Conservation (phyloP, 1,140 invertebrate species). For the Kradibia gibbosae region DNA sequence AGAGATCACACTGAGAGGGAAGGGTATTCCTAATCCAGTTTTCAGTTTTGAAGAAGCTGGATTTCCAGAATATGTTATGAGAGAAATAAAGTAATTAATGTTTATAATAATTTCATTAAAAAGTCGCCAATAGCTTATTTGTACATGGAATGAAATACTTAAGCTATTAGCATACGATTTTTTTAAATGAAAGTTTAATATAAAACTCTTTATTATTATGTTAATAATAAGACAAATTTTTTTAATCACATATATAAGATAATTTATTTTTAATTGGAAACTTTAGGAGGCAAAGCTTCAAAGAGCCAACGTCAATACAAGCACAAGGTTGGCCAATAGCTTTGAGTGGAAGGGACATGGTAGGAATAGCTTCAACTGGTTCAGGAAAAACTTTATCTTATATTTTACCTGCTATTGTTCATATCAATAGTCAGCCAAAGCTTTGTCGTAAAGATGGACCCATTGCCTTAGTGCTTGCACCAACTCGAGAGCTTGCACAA, state of each 20-base stretch:
- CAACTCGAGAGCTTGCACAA: constrained; percentile 95
- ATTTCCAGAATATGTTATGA: constrained; percentile 87
- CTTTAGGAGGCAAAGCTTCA: constrained; percentile 85
- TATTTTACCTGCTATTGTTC: constrained; percentile 89
- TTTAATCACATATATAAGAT: not conserved
- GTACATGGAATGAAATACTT: not conserved
- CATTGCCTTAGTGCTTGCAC: constrained; percentile 92
- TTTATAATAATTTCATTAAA: not conserved
- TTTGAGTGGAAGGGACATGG: constrained; percentile 91
- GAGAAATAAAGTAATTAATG: constrained; percentile 75
- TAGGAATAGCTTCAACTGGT: constrained; percentile 96
- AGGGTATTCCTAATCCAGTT: constrained; percentile 86
- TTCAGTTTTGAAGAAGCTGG: constrained; percentile 87
- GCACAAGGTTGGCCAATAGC: constrained; percentile 95
- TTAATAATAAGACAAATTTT: not conserved
- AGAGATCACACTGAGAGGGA: constrained; percentile 87
- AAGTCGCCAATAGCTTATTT: constrained; percentile 5
- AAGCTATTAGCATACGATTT: no score
- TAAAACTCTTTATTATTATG: not conserved
- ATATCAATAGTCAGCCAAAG: constrained; percentile 92
- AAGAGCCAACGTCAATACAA: constrained; percentile 91
- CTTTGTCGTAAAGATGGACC: constrained; percentile 90
- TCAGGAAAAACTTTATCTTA: constrained; percentile 93
- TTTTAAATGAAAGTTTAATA: constrained; percentile 4
- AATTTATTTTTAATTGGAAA: constrained; percentile 48